Evolutionary conservation across 2,797 vertebrate genomes (phyloP).

Genomic region (Coregonus suidteri): DNA sequence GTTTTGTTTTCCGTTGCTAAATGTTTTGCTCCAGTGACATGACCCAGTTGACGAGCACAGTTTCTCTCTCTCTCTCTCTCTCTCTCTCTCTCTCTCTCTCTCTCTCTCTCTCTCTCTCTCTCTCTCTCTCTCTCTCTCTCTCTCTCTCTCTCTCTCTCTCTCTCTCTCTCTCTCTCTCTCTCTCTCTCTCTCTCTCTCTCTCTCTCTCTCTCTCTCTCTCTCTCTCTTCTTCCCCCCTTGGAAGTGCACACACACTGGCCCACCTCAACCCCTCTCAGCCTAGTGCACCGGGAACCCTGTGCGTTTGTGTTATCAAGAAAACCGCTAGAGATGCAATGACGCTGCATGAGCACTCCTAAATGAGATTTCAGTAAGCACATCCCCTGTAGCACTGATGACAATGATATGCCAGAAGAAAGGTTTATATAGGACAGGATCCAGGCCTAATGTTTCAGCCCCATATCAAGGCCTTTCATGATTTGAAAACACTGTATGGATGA

Average conservation of each 20-base stretch:
- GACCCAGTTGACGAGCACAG: conserved; percentile 28
- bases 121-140: too few species aligned
- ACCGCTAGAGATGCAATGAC: conserved; percentile 8
- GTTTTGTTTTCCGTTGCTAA: too few species aligned
- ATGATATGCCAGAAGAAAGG: background rate
- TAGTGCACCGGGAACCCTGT: conserved; percentile 34
- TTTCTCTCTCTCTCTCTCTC: too few species aligned
- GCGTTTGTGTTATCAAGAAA: conserved; percentile 33
- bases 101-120: too few species aligned
- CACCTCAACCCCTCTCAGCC: background rate
- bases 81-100: too few species aligned
- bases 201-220: too few species aligned
- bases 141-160: too few species aligned
- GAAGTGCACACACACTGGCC: too few species aligned
- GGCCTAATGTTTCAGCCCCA: background rate
- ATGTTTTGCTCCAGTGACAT: background rate
- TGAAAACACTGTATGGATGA: conserved; percentile 1
- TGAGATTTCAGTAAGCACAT: conserved; percentile 20
- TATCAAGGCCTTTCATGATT: conserved; percentile 30
- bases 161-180: too few species aligned
- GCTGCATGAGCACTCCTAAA: background rate
- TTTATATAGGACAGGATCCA: background rate
- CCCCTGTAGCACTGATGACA: conserved; percentile 11
- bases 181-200: too few species aligned
- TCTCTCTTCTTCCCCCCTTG: too few species aligned